Evolutionary conservation across 2,797 vertebrate genomes (phyloP).

Genomic region (Manis javanica): DNA sequence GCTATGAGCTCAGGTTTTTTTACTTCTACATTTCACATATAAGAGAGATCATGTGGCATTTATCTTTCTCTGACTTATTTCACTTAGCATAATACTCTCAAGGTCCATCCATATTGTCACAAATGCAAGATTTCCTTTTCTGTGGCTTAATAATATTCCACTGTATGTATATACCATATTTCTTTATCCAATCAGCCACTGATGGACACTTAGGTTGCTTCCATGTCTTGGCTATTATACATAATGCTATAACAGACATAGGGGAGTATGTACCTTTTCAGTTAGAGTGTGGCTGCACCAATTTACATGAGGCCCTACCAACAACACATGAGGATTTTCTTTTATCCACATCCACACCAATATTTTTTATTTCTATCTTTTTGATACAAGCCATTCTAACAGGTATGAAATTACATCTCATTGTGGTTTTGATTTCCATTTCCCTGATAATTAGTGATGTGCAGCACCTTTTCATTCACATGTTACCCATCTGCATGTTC

Average conservation of each 20-base stretch:
- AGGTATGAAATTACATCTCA: background rate
- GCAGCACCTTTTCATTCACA: background rate
- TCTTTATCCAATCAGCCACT: background rate
- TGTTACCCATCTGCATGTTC: background rate
- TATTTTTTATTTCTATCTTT: background rate
- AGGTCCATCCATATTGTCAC: too few relatives aligned
- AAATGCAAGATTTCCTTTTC: background rate
- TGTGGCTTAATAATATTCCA: background rate
- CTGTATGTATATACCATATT: background rate
- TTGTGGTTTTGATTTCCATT: background rate
- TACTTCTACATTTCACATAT: background rate
- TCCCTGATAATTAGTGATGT: background rate
- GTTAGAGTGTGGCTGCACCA: background rate
- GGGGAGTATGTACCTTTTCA: background rate
- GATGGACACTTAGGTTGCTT: background rate
- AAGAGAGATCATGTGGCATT: background rate
- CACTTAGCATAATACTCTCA: too few relatives aligned
- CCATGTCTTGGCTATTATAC: background rate
- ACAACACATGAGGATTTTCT: background rate
- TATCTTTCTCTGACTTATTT: background rate
- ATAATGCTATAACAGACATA: background rate
- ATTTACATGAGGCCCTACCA: background rate
- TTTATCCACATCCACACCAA: background rate
- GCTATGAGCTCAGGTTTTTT: background rate
- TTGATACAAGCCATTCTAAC: background rate